Percentiles rank a stretch among this genome's conserved stretches.
phyloP scores from a whole-genome alignment of 2,797 vertebrate genomes.

The Apodemus agrarius region DNA sequence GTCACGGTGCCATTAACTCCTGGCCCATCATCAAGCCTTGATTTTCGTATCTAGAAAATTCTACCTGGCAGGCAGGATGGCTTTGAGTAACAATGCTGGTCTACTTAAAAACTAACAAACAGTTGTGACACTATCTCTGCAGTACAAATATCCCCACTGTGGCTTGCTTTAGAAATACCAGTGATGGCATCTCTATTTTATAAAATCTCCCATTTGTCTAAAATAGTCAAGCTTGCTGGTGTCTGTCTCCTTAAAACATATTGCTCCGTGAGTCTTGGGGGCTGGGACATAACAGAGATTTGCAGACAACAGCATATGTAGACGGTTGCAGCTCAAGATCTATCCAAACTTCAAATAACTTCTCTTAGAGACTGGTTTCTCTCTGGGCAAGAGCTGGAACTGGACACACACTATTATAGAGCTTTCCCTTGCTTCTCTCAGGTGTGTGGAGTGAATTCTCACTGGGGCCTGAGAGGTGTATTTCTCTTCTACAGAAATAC shows the following conservation, averaged over 20 bases:
- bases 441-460: not conserved
- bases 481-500: not conserved
- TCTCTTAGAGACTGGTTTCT: not conserved
- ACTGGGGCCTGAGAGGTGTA: not conserved
- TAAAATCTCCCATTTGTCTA: not conserved
- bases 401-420: not conserved
- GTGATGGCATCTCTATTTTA: not conserved
- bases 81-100: not conserved
- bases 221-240: not conserved
- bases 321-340: too few relatives aligned
- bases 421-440: too few relatives aligned
- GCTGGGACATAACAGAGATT: not conserved
- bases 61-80: rapidly evolving
- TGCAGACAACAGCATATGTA: not conserved
- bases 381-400: not conserved
- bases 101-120: not conserved
- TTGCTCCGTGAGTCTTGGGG: not conserved
- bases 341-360: not conserved
- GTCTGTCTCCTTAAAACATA: not conserved
- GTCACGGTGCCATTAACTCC: not conserved
- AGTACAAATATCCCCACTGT: too few relatives aligned
- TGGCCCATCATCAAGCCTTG: not conserved
- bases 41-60: not conserved
- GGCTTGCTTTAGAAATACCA: not conserved
- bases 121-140: not conserved